Percentiles rank a stretch among this genome's conserved stretches.
Evolutionary conservation across 2,797 vertebrate species (phyloP).

Genomic region (Ataeniobius toweri): DNA sequence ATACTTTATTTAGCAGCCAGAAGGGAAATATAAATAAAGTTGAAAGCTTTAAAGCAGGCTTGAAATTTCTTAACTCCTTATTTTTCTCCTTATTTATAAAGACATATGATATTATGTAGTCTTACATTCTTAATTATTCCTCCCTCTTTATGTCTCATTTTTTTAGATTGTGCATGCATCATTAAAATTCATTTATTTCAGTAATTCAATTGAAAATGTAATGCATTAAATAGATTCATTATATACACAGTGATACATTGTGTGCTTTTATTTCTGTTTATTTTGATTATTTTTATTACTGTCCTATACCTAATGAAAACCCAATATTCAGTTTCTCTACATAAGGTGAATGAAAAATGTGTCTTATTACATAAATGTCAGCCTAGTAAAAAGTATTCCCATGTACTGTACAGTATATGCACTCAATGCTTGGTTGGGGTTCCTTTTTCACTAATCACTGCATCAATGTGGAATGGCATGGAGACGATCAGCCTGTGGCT

Average conservation of each 20-base stretch:
- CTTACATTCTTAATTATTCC: background rate
- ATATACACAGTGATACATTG: no score
- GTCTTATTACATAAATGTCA: background rate
- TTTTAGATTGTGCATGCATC: background rate
- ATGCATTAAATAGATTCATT: no score
- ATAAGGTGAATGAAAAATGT: background rate
- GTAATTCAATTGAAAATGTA: no score
- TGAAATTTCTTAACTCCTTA: slow-evolving; percentile 50
- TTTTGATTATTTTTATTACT: no score
- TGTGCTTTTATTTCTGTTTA: no score
- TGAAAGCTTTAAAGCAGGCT: slow-evolving; percentile 48
- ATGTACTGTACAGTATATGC: background rate
- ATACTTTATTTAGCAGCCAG: slow-evolving; percentile 62
- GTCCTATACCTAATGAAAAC: no score
- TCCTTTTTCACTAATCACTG: background rate
- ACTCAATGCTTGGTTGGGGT: background rate
- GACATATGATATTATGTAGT: slow-evolving; percentile 22
- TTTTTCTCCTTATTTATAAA: slow-evolving; percentile 32
- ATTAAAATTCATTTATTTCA: no score
- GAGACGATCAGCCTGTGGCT: background rate
- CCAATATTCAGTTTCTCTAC: no score
- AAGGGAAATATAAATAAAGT: slow-evolving; percentile 47
- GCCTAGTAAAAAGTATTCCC: background rate
- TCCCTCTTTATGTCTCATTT: background rate
- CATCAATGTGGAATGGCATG: background rate